phyloP scores from a whole-genome alignment of 2,888 invertebrate genomes.

The Chrysotoxum bicinctum region DNA sequence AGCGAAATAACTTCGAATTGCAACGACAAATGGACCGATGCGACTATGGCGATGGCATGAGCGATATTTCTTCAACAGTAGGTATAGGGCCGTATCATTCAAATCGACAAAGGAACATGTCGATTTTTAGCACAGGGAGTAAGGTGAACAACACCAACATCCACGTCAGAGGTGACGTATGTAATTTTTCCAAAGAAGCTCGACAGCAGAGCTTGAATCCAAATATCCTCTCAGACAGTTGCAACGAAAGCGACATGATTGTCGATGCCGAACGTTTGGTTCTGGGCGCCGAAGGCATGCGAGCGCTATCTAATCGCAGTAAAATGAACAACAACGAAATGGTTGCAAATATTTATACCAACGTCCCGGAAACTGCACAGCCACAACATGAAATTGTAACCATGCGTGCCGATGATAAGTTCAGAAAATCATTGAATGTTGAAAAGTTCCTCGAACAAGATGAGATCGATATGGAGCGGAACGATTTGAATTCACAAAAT shows the following conservation, averaged over 20 bases:
- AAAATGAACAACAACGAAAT: conserved; percentile 79
- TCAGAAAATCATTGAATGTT: conserved; percentile 76
- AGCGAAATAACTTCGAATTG: conserved; percentile 87
- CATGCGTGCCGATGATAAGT: conserved; percentile 77
- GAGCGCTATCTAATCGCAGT: conserved; percentile 76
- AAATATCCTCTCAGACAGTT: conserved; percentile 86
- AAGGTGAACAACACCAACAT: conserved; percentile 92
- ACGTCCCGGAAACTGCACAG: conserved; percentile 85
- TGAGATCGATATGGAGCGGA: conserved; percentile 75
- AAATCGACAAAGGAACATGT: conserved; percentile 81
- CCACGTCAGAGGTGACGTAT: conserved; percentile 80
- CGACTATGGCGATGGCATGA: conserved; percentile 81
- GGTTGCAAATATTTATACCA: conserved; percentile 85
- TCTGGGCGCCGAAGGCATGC: conserved; percentile 80
- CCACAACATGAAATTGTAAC: conserved; percentile 84
- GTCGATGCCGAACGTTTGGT: conserved; percentile 79
- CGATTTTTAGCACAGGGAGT: conserved; percentile 86
- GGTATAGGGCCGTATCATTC: conserved; percentile 81
- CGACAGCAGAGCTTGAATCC: conserved; percentile 84
- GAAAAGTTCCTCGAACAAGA: conserved; percentile 79
- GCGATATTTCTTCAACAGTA: conserved; percentile 83
- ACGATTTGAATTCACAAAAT: conserved; percentile 77
- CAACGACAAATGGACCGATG: conserved; percentile 83
- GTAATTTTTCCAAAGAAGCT: conserved; percentile 73
- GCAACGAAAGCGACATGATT: conserved; percentile 83